A percentile compares a stretch with the other conserved stretches of the same genome.
Evolutionary conservation across 2,113 vertebrate genomes (phyloP).

Genomic region (Brachionichthys hirsutus): DNA sequence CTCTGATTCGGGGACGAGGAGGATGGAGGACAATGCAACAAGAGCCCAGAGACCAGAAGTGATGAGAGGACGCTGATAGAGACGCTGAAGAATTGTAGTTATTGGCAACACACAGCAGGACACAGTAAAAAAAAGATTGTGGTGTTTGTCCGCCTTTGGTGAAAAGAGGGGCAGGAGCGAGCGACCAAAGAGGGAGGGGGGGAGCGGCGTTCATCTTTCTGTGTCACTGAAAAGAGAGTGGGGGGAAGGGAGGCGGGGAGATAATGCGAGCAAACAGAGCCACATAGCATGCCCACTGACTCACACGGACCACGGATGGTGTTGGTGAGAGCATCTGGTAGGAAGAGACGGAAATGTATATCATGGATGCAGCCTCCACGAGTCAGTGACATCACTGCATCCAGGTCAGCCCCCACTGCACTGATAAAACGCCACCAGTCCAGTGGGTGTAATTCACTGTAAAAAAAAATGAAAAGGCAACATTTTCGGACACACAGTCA

Average conservation of each 20-base stretch:
- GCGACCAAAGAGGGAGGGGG: constrained; percentile 55
- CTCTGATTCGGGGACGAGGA: constrained; percentile 28
- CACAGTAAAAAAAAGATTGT: constrained; percentile 43
- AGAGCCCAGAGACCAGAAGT: constrained; percentile 1
- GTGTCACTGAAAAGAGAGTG: constrained; percentile 76
- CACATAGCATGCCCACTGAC: constrained; percentile 64
- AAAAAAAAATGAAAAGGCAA: constrained; percentile 15
- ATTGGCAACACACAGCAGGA: constrained; percentile 3
- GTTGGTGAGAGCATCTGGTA: constrained; percentile 37
- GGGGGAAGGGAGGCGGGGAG: constrained; percentile 70
- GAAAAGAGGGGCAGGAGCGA: constrained; percentile 53
- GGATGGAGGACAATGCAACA: constrained; percentile 34
- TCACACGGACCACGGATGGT: constrained; percentile 55
- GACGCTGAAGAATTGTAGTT: constrained; percentile 8
- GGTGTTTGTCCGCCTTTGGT: constrained; percentile 64
- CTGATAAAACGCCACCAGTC: constrained; percentile 49
- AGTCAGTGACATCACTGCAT: constrained; percentile 17
- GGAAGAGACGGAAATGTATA: constrained; percentile 45
- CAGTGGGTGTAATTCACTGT: constrained; percentile 24
- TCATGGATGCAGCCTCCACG: constrained; percentile 55
- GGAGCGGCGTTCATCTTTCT: constrained; percentile 74
- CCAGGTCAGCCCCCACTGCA: constrained; percentile 33
- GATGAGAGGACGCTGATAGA: constrained; percentile 33
- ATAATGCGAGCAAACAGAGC: constrained; percentile 66
- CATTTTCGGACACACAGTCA: no score